Percentiles rank a stretch among this genome's conserved stretches.
Conservation (phyloP, 2,113 vertebrate genomes). For the Hystrix brachyura region DNA sequence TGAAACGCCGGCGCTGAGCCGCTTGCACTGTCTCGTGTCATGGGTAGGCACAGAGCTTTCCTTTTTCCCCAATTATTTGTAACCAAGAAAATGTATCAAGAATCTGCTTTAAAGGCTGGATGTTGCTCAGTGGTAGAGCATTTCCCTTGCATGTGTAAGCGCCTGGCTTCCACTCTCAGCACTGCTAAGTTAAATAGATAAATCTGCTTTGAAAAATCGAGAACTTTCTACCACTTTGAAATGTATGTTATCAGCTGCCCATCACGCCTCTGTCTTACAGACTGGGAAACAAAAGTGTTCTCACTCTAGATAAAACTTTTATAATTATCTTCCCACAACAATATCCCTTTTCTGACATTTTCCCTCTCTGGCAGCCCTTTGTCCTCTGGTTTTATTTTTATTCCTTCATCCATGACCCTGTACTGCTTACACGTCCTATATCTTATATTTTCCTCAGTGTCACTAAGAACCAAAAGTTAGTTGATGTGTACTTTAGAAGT, state of each 20-base stretch:
- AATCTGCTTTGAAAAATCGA: neutral
- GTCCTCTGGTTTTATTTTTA: neutral
- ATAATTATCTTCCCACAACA: neutral
- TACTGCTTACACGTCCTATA: neutral
- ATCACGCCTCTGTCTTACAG: neutral
- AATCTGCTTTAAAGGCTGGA: neutral
- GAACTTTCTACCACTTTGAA: conserved; percentile 22
- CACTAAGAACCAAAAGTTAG: conserved; percentile 1
- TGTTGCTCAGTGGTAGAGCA: too few species aligned
- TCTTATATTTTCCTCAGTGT: neutral
- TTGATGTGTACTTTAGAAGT: neutral
- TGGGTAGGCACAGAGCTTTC: neutral
- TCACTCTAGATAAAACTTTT: neutral
- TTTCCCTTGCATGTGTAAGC: neutral
- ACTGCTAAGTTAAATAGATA: neutral
- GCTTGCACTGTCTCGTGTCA: conserved; percentile 49
- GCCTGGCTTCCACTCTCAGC: neutral
- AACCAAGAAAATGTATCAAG: conserved; percentile 46
- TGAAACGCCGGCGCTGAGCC: conserved; percentile 52
- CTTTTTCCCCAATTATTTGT: conserved; percentile 14
- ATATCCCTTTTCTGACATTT: neutral
- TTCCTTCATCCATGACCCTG: neutral
- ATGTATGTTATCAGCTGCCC: neutral
- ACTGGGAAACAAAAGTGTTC: conserved; percentile 15
- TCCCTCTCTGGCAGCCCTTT: neutral